Conservation (phyloP, 2,888 invertebrate species). For the Cephus pygmeus region DNA sequence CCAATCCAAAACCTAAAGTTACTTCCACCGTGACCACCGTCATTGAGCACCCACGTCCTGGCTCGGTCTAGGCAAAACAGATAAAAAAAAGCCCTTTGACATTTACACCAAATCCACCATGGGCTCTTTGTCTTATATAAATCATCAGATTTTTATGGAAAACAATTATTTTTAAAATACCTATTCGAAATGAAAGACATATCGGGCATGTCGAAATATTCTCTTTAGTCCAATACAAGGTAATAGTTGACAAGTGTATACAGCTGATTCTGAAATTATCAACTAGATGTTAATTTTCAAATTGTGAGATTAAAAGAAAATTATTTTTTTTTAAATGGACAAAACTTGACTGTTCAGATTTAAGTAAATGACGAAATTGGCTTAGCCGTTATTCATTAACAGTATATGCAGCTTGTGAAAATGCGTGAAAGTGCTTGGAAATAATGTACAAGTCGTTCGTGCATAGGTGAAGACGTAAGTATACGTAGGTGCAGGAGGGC, state of each 20-base stretch:
- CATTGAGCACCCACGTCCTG: background rate
- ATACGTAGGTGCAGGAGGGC: background rate
- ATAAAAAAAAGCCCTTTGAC: background rate
- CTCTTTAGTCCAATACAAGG: too few relatives aligned
- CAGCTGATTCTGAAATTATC: background rate
- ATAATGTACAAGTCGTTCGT: background rate
- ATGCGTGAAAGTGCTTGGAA: background rate
- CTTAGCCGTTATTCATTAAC: background rate
- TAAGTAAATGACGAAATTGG: background rate
- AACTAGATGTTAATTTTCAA: too few relatives aligned
- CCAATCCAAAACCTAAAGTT: background rate
- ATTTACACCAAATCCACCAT: background rate
- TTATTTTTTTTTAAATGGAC: conserved; percentile 4
- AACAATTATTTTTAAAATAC: background rate
- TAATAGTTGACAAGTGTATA: background rate
- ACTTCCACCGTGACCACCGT: background rate
- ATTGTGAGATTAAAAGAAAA: too few relatives aligned
- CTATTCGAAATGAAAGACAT: too few relatives aligned
- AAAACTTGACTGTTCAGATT: conserved; percentile 1
- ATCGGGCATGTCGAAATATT: too few relatives aligned
- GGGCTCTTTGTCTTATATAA: background rate
- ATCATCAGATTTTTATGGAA: background rate
- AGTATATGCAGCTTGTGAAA: background rate
- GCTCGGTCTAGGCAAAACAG: background rate
- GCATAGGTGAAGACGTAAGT: background rate